phyloP scores from a whole-genome alignment of 1,140 invertebrate species.

The Drosophila nigromelanica region DNA sequence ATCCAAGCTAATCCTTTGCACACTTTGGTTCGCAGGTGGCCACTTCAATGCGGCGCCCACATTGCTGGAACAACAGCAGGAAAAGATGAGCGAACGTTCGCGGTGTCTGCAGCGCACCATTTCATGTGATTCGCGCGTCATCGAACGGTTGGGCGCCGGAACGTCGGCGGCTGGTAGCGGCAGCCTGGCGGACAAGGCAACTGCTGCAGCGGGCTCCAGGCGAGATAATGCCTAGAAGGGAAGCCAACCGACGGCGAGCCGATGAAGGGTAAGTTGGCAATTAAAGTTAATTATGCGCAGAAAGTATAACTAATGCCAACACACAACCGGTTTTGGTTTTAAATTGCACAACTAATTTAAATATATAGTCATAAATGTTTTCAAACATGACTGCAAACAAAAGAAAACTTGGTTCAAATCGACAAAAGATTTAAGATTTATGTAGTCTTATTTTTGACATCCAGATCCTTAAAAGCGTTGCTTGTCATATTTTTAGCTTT shows the following conservation, averaged over 20 bases:
- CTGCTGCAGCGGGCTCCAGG: conserved; percentile 21
- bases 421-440: no score
- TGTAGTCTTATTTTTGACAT: no score
- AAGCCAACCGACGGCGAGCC: not conserved
- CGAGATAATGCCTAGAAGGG: conserved; percentile 42
- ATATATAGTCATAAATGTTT: no score
- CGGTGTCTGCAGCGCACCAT: conserved; percentile 86
- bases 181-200: conserved; percentile 46
- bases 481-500: no score
- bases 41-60: conserved; percentile 89
- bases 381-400: no score
- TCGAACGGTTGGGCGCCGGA: conserved; percentile 53
- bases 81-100: conserved; percentile 90
- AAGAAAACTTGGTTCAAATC: no score
- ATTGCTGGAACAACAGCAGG: conserved; percentile 89
- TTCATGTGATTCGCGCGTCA: conserved; percentile 68
- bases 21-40: conserved; percentile 55
- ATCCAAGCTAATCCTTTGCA: not conserved
- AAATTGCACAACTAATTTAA: no score
- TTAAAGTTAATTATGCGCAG: no score
- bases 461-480: no score
- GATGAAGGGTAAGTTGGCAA: conserved; percentile 20
- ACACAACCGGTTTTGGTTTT: no score
- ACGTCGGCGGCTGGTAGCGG: conserved; percentile 2
- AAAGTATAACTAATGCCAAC: no score